Evolutionary conservation across 2,888 invertebrate species (phyloP).

Genomic region (Yponomeuta evonymella): DNA sequence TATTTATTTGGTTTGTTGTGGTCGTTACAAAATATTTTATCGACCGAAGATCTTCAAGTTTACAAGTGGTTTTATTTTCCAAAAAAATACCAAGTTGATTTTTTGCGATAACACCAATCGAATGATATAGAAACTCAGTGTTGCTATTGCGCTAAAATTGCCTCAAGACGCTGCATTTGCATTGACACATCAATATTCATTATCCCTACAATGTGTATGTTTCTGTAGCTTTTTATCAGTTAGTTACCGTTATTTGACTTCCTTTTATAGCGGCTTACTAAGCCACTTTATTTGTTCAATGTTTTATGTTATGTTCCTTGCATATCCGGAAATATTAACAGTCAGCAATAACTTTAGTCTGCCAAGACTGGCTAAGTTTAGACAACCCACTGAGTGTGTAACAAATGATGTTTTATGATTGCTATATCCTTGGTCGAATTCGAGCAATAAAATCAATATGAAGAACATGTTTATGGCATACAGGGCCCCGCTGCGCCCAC

Average conservation of each 20-base stretch:
- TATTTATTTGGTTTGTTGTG: slow-evolving; percentile 7
- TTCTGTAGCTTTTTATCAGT: neutral
- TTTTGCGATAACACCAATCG: neutral
- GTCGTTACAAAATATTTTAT: slow-evolving; percentile 6
- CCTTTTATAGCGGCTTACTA: slow-evolving; percentile 1
- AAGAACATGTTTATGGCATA: neutral
- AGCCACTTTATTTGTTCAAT: neutral
- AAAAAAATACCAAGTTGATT: neutral
- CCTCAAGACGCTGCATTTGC: neutral
- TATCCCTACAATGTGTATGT: neutral
- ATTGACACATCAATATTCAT: neutral
- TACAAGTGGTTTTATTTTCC: neutral
- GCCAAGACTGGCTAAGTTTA: neutral
- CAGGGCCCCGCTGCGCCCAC: neutral
- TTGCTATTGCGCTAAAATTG: neutral
- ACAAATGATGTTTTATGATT: neutral
- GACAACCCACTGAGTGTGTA: neutral
- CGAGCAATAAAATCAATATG: neutral
- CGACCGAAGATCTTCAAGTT: neutral
- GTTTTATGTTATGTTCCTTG: neutral
- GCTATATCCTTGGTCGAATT: neutral
- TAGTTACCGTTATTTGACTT: neutral
- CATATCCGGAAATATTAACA: neutral
- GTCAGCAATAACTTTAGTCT: neutral
- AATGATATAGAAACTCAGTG: neutral